Evolutionary conservation across 2,888 invertebrate species (phyloP), one percentile per base, ranked within the genome.

Genomic region (Drosophila maculinotata): DNA sequence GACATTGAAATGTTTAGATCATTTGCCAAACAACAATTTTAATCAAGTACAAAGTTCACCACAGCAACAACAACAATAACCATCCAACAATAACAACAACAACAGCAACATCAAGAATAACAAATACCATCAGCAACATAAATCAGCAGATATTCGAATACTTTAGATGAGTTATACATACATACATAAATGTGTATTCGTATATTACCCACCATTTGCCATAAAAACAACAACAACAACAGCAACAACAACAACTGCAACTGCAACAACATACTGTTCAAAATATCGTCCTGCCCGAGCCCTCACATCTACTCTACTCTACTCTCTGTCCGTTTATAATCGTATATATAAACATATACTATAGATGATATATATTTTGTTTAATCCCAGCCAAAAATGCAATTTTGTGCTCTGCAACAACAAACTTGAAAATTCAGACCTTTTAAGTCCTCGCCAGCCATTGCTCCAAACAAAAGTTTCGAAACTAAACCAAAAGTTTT

Each of bases 221-320:
- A 65, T 47, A 56, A 44, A 44, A 56, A 26, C 20, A 20, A 20
- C 20, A 20, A 20, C 14, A 51, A 44, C 48, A 25, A 28, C 49
- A 14, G 35, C 20, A 20, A 23, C 12, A 14, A 28, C 38, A 51
- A 33, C 42, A 47, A 35, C 20, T 45, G 25, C 58, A 54, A 70
- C 42, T 68, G 53, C 52, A 60, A 64, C 60, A 72, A 62, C 81
- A 81, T 78, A 84, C 70, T 81, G 44, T 70, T 72, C 69, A 66
- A 87, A 84, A 67, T 66, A 81, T 76, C 79, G 76, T 79, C 84
- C 80, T 83, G 86, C 83, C 86, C 86, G 88, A 87, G 80, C 88
- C 88, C 88, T 85, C 79, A 85, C 77, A 82, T 87, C 66, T 41
- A 76, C 54, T 69, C 66, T 58, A 67, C 65, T 54, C 52, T 56